Evolutionary conservation across 2,113 vertebrate species (phyloP), one percentile per base, ranked within the genome.

Genomic region (Neolamprologus devosi): DNA sequence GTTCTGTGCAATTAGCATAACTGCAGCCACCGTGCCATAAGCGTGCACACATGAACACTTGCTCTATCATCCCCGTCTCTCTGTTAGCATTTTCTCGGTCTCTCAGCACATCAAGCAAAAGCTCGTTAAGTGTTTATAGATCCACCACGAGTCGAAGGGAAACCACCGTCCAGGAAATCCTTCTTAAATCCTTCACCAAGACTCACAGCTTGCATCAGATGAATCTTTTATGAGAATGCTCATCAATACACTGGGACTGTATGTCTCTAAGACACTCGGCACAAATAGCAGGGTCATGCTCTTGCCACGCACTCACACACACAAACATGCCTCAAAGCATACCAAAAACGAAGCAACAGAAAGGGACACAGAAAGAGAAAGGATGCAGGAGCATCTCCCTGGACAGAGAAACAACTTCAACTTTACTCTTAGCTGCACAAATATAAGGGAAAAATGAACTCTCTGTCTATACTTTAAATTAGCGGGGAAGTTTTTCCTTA

Each of bases 211-310:
- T 84, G 75, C 88, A 84, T 93, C 86, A 84, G 37, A 90, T 88
- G 65, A 55, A 90, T 81, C 6, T 81, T 91, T 92, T 70, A 94
- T 86, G 85, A 86, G 85, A 55, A 35, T 14, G 12, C 84, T 86
- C 57, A 75, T 92, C 86, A 89, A 88, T 88, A 91, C 58, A 82
- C 47, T 4, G 21, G 49, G 35, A 63, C 51, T 47, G 60, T 60
- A 42, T 75, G 51, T 63, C 81, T 57, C 81, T 53, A 35, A 84
- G 83, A 84, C 86, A 63, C 6, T 12, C 13, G 81, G 30, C 19
- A 70, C 73, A 85, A 86, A 87, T 10, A 35, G 49, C 37, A 17
- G 47, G 5, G 47, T 40, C 35, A 53, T 19, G 54, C 60, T 85
- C 17, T 75, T 12, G 79, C 7, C 26, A 28, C 16, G 9, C 16